Conservation (phyloP, 1,140 invertebrate genomes). For the Dryas iulia region DNA sequence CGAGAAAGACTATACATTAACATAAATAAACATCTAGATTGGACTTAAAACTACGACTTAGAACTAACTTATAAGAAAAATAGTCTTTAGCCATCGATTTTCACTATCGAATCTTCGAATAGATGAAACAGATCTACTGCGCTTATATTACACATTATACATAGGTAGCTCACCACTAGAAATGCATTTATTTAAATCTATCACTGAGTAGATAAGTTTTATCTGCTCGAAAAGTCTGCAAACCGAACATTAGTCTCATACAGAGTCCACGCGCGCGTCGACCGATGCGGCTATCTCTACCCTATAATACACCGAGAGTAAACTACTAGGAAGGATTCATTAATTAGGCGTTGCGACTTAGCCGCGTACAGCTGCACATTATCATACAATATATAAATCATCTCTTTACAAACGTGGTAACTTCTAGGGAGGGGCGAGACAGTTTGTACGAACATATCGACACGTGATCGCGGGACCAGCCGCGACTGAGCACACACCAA, state of each 20-base stretch:
- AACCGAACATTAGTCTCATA: conserved; percentile 70
- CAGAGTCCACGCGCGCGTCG: conserved; percentile 39
- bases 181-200: conserved; percentile 77
- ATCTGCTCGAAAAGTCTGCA: conserved; percentile 77
- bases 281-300: conserved; percentile 38
- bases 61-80: conserved; percentile 63
- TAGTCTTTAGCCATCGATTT: conserved; percentile 78
- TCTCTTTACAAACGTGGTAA: conserved; percentile 77
- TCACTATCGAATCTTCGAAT: conserved; percentile 75
- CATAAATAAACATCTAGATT: conserved; percentile 76
- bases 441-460: conserved; percentile 67
- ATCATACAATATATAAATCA: conserved; percentile 71
- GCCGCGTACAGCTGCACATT: conserved; percentile 74
- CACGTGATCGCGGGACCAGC: conserved; percentile 35
- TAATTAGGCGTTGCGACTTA: conserved; percentile 67
- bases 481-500: conserved; percentile 34
- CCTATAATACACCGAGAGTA: conserved; percentile 52
- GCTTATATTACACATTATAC: conserved; percentile 66
- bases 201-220: conserved; percentile 77
- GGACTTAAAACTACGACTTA: conserved; percentile 71
- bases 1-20: conserved; percentile 71
- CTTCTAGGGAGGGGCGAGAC: conserved; percentile 67
- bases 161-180: conserved; percentile 76
- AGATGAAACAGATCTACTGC: conserved; percentile 79
- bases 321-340: conserved; percentile 76